Base-by-base conservation (phyloP, 2,797 vertebrate genomes). In the Vireo griseus region DNA sequence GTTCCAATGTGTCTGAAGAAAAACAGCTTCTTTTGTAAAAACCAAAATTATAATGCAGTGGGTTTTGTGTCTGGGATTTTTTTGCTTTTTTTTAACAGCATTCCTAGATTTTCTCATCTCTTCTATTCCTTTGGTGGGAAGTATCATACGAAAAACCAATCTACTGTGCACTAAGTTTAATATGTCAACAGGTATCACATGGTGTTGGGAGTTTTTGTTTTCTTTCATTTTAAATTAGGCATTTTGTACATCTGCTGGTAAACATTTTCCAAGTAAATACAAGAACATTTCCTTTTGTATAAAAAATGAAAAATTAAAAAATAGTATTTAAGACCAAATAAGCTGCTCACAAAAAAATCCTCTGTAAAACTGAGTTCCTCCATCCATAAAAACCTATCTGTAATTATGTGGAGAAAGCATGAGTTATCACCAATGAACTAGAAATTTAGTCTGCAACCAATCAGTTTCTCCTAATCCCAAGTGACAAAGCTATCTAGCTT, bases 261-360 rank as follows among this genome's bases (percentile, higher is more conserved):
- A 76, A 69, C 22, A 11, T 15, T 62, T 52, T 74, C 14, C 4
- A 5, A 77, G 20, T 22, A 67, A 63, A 72, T 12, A 58, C 5
- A 67, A 9, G 42, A 79, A 24, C 5, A 15, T 61, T 58, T 73
- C 5, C 21, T 55, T 86, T 51, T 33, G 6, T 12, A 52, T n/a
- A 22, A 24, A 47, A 45, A 16, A 50, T 8, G 4, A 21, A 66
- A 50, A 54, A 45, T 1, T 0, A 33, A 76, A 20, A 3, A 39
- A 25, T 5, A 73, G 11, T 11, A 58, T 17, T 39, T 7, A 76
- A 62, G 26, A n/a, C 39, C 31, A 71, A 8, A 42, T 15, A 84
- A 77, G 19, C 9, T 61, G 31, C 37, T 88, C 35, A 48, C 17
- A 37, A 80, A 65, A 29, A 67, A 59, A 25, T 10, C 25, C 16